Evolutionary conservation across 1,140 invertebrate species (phyloP).

Genomic region (Drosophila nikananu): DNA sequence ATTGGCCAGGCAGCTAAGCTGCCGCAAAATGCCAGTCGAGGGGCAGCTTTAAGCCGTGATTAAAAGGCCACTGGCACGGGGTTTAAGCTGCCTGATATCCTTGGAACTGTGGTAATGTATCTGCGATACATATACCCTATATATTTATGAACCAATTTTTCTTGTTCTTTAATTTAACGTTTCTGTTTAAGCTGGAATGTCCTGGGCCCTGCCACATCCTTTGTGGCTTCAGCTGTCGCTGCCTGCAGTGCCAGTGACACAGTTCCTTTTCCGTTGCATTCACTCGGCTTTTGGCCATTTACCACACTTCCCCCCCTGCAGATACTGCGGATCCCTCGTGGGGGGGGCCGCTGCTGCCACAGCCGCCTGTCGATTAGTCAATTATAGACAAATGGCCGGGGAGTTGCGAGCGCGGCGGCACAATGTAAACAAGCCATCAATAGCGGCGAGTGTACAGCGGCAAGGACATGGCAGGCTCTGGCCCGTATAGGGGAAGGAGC

Average conservation of each 20-base stretch:
- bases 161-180: background rate
- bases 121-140: too few species aligned
- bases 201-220: background rate
- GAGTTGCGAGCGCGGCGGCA: constrained; percentile 54
- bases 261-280: constrained; percentile 39
- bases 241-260: constrained; percentile 49
- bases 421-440: constrained; percentile 81
- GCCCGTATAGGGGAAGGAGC: background rate
- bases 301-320: background rate
- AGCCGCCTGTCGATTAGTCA: constrained; percentile 78
- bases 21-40: constrained; percentile 4
- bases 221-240: constrained; percentile 7
- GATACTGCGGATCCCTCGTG: background rate
- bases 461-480: background rate
- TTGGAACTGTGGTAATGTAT: too few species aligned
- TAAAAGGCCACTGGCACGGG: background rate
- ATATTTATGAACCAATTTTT: background rate
- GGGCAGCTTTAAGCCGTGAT: constrained; percentile 6
- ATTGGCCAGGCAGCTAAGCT: constrained; percentile 2
- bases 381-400: constrained; percentile 80
- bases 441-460: constrained; percentile 45
- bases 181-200: background rate
- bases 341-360: background rate
- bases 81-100: background rate
- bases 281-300: constrained; percentile 20